Evolutionary conservation across 2,888 invertebrate species (phyloP), one percentile per base, ranked within the genome.

Genomic region (Alentia gelatinosa): DNA sequence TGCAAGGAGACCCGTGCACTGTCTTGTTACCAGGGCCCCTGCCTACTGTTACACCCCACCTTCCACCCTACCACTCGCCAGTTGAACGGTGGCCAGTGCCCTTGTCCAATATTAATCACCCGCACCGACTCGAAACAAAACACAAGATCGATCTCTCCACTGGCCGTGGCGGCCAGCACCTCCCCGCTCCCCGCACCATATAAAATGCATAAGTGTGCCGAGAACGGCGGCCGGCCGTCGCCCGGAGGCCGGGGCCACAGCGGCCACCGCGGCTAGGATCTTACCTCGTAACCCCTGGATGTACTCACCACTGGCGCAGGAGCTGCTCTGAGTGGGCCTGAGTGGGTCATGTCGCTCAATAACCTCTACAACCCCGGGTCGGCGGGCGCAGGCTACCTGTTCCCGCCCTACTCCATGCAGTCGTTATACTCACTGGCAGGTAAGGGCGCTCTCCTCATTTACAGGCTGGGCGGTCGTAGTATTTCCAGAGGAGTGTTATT

Each of bases 301-400:
- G 68, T 68, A 68, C 12, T 15, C 68, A 68, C 12, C 12, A 26
- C 26, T 68, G 30, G 12, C 3, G 30, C 68, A 30, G 33, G 30
- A 30, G 33, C 68, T 68, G 68, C 68, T 30, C 68, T 30, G 15
- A 68, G 30, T 68, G 63, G 35, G 33, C 39, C 37, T 79, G 79
- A 37, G 42, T 47, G 86, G 86, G 30, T 42, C 86, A 86, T 86
- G 86, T 86, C 86, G 86, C 86, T 86, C 42, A 86, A 86, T 86
- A 86, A 86, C 50, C 42, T 86, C 50, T 86, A 86, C 86, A 47
- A 42, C 33, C 42, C 42, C 4, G 26, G 30, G 1, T 4, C 26
- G 1, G 47, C 47, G 7, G 47, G 86, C 42, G 33, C 86, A 9
- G 86, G 26, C 30, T 47, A 47, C 50, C 47, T 86, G 30, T 47